Evolutionary conservation across 2,797 vertebrate species (phyloP), one percentile per base, ranked within the genome.

Genomic region (Paratrypauchen microcephalus): DNA sequence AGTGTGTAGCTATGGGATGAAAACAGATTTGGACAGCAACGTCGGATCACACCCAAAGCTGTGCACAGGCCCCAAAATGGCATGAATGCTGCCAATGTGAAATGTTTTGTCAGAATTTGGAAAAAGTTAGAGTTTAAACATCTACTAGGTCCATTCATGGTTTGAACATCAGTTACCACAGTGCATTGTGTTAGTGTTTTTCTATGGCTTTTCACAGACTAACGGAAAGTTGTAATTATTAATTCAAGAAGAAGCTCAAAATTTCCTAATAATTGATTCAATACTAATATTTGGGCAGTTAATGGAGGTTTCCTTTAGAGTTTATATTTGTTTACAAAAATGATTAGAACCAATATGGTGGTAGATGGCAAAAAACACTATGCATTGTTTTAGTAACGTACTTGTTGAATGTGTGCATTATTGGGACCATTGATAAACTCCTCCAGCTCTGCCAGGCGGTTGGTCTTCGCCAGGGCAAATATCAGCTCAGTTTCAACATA

Each of bases 371-470:
- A 41, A 45, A 45, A 45, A 9, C 9, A 2, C 47, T 52, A 32
- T 6, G 45, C 5, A 52, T 6, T 50, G n/a, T 6, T 65, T 11
- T 23, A 6, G 5, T 58, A 32, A 83, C 94, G 26, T 90, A 99
- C 98, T 89, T 99, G 98, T 79, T 99, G 98, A 82, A 99, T 99
- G 71, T 99, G 98, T 81, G 98, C 98, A 2, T 99, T 99, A 87
- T 99, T 99, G 48, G 98, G 98, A 45, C 98, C 98, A 23, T 99
- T 99, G 87, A 99, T 98, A 74, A 99, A 99, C 89, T 99, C 98
- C 71, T 99, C 98, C 62, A 99, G 93, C 87, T 98, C 97, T 23
- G 96, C 96, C 21, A 98, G 91, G 71, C 94, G 94, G 83, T 96
- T 95, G 13, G 96, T 99, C 93, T 99, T 98, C 60, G 97, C 97